These are phyloP conservation scores for Molothrus ater DNA, from an alignment of 2,797 vertebrate species.

Conservation along the genomic window DNA sequence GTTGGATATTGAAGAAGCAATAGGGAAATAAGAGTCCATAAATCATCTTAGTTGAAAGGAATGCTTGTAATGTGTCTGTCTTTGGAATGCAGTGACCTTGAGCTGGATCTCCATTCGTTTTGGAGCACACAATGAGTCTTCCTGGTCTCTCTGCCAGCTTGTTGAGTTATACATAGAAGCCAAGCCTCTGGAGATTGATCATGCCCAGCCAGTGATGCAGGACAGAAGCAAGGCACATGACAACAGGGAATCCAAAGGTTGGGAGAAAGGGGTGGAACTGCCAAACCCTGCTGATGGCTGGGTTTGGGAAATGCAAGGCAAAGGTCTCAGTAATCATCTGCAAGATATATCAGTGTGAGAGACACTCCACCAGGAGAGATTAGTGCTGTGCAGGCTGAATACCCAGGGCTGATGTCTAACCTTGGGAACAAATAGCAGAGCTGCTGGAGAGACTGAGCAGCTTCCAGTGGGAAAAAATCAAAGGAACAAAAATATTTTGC, in stretches of 20 bases:
- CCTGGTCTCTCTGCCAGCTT: constrained; percentile 36
- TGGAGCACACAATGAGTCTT: constrained; percentile 13
- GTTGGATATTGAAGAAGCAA: constrained; percentile 6
- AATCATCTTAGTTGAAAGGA: constrained; percentile 27
- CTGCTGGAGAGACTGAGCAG: neutral
- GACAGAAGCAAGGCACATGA: constrained; percentile 38
- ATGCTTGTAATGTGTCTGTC: neutral
- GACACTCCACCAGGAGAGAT: neutral
- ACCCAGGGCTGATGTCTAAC: neutral
- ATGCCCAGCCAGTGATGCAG: constrained; percentile 47
- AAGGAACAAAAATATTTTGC: neutral
- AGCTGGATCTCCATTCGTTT: neutral
- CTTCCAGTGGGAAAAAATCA: neutral
- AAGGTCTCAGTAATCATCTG: neutral
- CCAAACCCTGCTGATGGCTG: constrained; percentile 8
- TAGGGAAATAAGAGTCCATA: neutral
- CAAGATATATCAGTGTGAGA: neutral
- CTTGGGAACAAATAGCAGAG: neutral
- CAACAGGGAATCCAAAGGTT: constrained; percentile 12
- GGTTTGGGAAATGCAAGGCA: neutral
- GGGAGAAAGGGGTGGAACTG: neutral
- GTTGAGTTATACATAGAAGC: constrained; percentile 38
- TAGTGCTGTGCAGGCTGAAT: accelerated
- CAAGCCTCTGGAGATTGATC: constrained; percentile 26
- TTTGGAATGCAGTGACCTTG: neutral